A percentile compares a stretch with the other conserved stretches of the same genome.
Conservation (phyloP, 1,140 invertebrate species). For the Rhizoglyphus robini region DNA sequence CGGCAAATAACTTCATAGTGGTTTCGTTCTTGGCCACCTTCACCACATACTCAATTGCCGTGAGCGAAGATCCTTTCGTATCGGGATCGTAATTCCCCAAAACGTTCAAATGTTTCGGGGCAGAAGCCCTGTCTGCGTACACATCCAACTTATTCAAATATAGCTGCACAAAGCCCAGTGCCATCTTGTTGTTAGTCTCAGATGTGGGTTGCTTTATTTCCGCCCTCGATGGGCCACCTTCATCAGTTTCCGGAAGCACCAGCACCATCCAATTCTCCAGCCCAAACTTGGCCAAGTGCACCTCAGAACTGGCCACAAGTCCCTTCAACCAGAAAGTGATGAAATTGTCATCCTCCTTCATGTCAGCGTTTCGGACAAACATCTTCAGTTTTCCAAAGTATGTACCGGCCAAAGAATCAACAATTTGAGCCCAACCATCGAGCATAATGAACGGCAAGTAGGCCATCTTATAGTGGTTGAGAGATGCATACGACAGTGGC, state of each 20-base stretch:
- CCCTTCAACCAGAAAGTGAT: background rate
- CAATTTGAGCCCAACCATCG: conserved; percentile 10
- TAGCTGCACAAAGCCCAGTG: background rate
- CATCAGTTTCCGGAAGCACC: background rate
- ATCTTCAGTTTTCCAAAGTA: too few relatives aligned
- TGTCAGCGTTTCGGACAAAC: background rate
- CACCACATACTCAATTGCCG: background rate
- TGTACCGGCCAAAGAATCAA: too few relatives aligned
- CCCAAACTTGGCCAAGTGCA: background rate
- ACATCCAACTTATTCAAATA: background rate
- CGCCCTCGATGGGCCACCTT: background rate
- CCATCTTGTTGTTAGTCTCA: too few relatives aligned
- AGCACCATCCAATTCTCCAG: background rate
- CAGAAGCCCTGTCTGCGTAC: background rate
- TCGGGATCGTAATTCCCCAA: background rate
- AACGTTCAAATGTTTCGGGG: background rate
- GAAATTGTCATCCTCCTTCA: background rate
- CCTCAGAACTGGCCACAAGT: background rate
- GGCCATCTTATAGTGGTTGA: background rate
- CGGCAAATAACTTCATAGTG: background rate
- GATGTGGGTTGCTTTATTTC: too few relatives aligned
- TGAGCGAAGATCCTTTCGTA: background rate
- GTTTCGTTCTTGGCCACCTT: background rate
- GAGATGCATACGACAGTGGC: background rate
- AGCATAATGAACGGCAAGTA: conserved; percentile 1